Evolutionary conservation across 1,140 invertebrate genomes (phyloP).

Genomic region (Latrodectus geometricus): DNA sequence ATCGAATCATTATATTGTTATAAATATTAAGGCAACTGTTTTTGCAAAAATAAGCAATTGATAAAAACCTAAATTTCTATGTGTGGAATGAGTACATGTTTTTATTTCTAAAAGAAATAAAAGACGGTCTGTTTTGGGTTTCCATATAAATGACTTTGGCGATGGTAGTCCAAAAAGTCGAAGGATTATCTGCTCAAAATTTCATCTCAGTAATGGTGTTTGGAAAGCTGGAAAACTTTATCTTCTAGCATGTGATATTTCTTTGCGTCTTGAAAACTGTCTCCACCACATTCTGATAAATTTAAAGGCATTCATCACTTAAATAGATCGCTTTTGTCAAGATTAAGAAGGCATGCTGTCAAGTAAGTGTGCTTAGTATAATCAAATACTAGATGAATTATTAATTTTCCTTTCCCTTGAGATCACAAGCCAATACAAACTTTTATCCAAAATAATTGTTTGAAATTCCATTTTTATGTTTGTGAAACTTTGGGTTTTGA

Average conservation of each 20-base stretch:
- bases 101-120: background rate
- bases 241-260: slow-evolving; percentile 3
- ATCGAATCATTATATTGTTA: background rate
- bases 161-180: background rate
- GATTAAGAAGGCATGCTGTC: no score
- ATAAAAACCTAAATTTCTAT: background rate
- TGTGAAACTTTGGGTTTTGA: no score
- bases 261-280: background rate
- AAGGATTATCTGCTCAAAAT: slow-evolving; percentile 36
- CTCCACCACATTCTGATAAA: slow-evolving; percentile 9
- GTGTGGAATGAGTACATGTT: background rate
- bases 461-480: no score
- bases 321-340: background rate
- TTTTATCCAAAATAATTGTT: no score
- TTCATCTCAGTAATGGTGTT: slow-evolving; percentile 51
- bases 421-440: no score
- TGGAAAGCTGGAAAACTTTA: slow-evolving; percentile 28
- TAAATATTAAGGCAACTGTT: background rate
- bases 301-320: slow-evolving; percentile 15
- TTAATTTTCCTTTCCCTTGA: no score
- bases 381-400: no score
- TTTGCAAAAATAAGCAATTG: background rate
- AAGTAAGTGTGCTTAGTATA: no score
- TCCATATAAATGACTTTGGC: background rate
- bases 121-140: no score